phyloP scores from a whole-genome alignment of 2,113 vertebrate genomes.

The Peromyscus polionotus region DNA sequence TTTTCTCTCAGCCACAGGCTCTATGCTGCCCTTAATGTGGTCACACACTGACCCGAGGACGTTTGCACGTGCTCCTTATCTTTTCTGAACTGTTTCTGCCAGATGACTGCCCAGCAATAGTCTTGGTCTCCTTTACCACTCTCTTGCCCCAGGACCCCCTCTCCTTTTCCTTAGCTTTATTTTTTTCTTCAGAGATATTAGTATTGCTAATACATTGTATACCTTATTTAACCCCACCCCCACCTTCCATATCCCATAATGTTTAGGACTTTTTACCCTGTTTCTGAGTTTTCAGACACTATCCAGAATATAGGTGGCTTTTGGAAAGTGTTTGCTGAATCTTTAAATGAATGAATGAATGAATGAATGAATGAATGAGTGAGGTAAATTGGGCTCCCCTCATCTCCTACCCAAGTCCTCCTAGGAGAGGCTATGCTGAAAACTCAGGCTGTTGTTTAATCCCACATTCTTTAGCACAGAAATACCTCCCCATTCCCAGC shows the following conservation, averaged over 20 bases:
- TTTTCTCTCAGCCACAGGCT: not conserved
- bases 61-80: rapidly evolving
- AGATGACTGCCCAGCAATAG: rapidly evolving
- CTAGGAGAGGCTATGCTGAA: not conserved
- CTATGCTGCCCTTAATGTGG: rapidly evolving
- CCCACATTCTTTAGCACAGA: not conserved
- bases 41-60: rapidly evolving
- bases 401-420: too few relatives aligned
- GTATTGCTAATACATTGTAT: not conserved
- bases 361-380: not conserved
- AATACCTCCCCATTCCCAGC: not conserved
- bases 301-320: not conserved
- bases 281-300: not conserved
- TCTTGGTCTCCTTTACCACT: not conserved
- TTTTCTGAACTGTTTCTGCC: not conserved
- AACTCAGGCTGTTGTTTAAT: not conserved
- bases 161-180: not conserved
- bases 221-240: not conserved
- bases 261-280: not conserved
- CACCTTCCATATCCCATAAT: too few relatives aligned
- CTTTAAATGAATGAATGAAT: not conserved
- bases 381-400: not conserved
- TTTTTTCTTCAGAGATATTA: not conserved
- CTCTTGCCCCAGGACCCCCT: not conserved
- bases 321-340: not conserved